A percentile compares a stretch with the other conserved stretches of the same genome.
Conservation (phyloP, 2,888 invertebrate genomes). For the Drosophila differens region DNA sequence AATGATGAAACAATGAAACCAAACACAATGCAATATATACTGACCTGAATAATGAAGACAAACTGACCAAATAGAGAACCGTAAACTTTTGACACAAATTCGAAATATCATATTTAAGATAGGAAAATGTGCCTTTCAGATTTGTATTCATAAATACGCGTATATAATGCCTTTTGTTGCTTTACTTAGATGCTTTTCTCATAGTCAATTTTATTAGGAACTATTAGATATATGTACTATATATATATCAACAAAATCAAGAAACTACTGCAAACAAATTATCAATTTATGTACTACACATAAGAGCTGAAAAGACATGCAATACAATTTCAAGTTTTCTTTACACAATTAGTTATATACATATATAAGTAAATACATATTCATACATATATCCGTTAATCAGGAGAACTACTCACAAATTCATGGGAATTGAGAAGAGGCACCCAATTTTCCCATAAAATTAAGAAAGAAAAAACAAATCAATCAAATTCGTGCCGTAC, state of each 20-base stretch:
- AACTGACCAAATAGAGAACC: slow-evolving; percentile 57
- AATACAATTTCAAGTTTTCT: slow-evolving; percentile 66
- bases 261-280: slow-evolving; percentile 32
- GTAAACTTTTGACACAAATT: slow-evolving; percentile 40
- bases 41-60: slow-evolving; percentile 51
- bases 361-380: slow-evolving; percentile 30
- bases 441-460: slow-evolving; percentile 24
- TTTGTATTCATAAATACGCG: slow-evolving; percentile 37
- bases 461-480: slow-evolving; percentile 20
- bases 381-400: slow-evolving; percentile 30
- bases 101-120: slow-evolving; percentile 47
- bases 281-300: slow-evolving; percentile 50
- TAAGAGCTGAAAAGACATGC: slow-evolving; percentile 63
- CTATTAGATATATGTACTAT: slow-evolving; percentile 40
- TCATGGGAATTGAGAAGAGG: slow-evolving; percentile 28
- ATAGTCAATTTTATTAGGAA: slow-evolving; percentile 51
- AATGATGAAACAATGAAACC: slow-evolving; percentile 28
- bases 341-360: slow-evolving; percentile 49
- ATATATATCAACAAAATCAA: slow-evolving; percentile 28
- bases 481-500: slow-evolving; percentile 36
- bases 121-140: slow-evolving; percentile 53
- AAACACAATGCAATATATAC: slow-evolving; percentile 46
- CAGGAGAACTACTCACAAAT: slow-evolving; percentile 22
- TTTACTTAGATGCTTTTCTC: slow-evolving; percentile 39
- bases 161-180: slow-evolving; percentile 38